Evolutionary conservation across 1,140 invertebrate genomes (phyloP), one percentile per base, ranked within the genome.

Genomic region (Pseudomyrmex concolor): DNA sequence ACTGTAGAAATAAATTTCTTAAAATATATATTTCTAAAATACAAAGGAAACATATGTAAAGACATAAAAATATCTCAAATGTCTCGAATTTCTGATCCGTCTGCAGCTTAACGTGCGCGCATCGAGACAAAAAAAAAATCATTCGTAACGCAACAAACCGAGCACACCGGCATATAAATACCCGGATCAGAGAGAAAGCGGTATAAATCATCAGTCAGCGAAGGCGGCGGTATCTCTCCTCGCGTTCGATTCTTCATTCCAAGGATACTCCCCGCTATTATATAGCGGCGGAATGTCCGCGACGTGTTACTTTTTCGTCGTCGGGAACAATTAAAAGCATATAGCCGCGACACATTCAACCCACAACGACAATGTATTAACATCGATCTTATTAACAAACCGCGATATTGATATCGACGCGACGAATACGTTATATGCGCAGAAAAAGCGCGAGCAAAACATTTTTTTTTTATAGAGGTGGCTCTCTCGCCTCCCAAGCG

Each of bases 401-500:
- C 25, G 50, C 48, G 70, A 73, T 57, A 73, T 57, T 54, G 25
- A 15, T 19, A 60, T 78, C 67, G 13, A 17, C 22, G 22, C 54
- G 43, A 10, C 10, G 25, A n/a, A n/a, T n/a, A 25, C 25, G 25
- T 25, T 25, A n/a, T n/a, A n/a, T n/a, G n/a, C 34, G 64, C 43
- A 62, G 54, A 83, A 86, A 63, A 86, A 81, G 73, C 45, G 70
- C 45, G 54, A 80, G 74, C 48, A 59, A 86, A 60, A 72, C 70
- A 72, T 88, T 71, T 87, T 34, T 34, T 34, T 7, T 34, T 34
- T 34, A 4, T 34, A 34, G 34, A 82, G 84, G 59, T 83, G 66
- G 71, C 72, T 73, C 70, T 83, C 84, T 88, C 73, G 71, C 80
- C 77, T 83, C 60, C 77, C 77, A 71, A 73, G 64, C 66, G 76